A percentile compares a stretch with the other conserved stretches of the same genome.
phyloP scores from a whole-genome alignment of 2,888 invertebrate species.

The Abrostola tripartita region DNA sequence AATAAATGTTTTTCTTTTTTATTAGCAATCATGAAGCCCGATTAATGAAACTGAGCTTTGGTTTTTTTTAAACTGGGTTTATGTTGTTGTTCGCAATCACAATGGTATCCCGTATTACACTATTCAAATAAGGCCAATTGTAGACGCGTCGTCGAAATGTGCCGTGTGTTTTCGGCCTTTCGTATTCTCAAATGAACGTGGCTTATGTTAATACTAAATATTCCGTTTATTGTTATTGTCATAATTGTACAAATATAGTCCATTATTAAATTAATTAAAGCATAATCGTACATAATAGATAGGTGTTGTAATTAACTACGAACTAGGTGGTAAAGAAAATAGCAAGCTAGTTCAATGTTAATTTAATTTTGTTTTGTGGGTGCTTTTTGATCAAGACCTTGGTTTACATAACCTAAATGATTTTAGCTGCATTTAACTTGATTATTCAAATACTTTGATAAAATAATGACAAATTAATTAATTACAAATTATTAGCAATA shows the following conservation, averaged over 20 bases:
- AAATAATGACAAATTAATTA: too few relatives aligned
- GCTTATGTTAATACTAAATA: constrained; percentile 78
- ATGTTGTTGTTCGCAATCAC: neutral
- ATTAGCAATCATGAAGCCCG: too few relatives aligned
- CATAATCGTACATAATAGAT: constrained; percentile 19
- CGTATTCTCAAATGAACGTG: constrained; percentile 71
- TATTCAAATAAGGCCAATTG: constrained; percentile 44
- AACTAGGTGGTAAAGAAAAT: neutral
- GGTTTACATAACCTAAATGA: too few relatives aligned
- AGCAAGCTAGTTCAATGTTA: too few relatives aligned
- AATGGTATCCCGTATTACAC: constrained; percentile 42
- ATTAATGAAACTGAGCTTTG: neutral
- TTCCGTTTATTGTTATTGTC: constrained; percentile 67
- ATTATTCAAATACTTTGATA: too few relatives aligned
- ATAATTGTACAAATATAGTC: constrained; percentile 46
- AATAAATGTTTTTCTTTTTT: too few relatives aligned
- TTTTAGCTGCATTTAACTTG: too few relatives aligned
- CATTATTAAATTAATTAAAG: constrained; percentile 32
- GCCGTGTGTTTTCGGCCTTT: constrained; percentile 61
- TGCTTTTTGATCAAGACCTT: too few relatives aligned
- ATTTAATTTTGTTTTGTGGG: too few relatives aligned
- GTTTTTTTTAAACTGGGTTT: neutral
- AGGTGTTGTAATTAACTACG: constrained; percentile 6
- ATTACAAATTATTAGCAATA: too few relatives aligned
- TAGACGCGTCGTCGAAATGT: constrained; percentile 35